phyloP scores from a whole-genome alignment of 53 echinoderm and acorn worm genomes.

The Crossaster papposus region DNA sequence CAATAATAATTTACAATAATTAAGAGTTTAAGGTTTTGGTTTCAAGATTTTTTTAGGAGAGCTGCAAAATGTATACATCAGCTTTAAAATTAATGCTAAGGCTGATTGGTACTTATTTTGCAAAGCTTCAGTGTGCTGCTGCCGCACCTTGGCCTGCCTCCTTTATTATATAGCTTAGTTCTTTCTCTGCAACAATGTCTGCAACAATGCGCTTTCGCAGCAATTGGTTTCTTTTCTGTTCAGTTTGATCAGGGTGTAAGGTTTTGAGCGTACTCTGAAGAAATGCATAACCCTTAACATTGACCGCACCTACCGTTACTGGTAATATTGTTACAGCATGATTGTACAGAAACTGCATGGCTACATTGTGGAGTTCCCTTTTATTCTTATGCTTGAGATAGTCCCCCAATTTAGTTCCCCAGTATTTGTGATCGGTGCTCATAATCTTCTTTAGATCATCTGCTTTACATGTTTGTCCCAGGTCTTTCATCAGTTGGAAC shows the following conservation, averaged over 20 bases:
- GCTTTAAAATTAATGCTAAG: too few species aligned
- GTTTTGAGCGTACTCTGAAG: background rate
- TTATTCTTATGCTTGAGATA: background rate
- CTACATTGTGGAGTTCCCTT: background rate
- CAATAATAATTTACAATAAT: too few species aligned
- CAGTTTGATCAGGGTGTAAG: background rate
- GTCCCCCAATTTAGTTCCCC: background rate
- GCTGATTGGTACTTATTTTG: too few species aligned
- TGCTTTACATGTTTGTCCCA: background rate
- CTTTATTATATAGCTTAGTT: background rate
- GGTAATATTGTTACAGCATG: background rate
- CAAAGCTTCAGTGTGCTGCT: too few species aligned
- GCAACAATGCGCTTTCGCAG: background rate
- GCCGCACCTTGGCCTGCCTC: background rate
- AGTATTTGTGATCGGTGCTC: background rate
- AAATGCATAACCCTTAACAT: background rate
- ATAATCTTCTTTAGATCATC: background rate
- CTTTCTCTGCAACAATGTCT: background rate
- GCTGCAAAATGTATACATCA: too few species aligned
- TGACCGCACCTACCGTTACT: background rate
- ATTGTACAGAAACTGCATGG: background rate
- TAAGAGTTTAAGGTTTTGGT: too few species aligned
- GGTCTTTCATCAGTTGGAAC: background rate
- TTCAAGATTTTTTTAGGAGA: too few species aligned
- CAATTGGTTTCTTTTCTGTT: background rate